Percentiles rank a stretch among this genome's conserved stretches.
These are phyloP conservation scores for Anguilla anguilla DNA, from an alignment of 2,797 vertebrate species.

Conservation along the genomic window DNA sequence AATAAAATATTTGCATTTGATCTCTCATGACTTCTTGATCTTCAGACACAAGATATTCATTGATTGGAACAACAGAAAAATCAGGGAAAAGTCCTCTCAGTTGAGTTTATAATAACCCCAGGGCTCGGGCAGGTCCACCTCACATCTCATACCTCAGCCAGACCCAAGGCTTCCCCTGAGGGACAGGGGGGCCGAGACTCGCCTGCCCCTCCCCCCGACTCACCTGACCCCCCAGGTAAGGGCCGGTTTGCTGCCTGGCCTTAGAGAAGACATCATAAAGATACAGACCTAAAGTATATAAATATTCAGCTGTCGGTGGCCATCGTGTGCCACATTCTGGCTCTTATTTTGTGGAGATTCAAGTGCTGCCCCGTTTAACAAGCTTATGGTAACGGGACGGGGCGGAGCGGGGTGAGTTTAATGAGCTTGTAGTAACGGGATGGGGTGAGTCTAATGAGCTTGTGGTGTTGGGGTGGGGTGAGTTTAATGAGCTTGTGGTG, in stretches of 20 bases:
- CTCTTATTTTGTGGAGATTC: conserved; percentile 60
- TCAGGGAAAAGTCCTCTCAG: not conserved
- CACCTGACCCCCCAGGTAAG: not conserved
- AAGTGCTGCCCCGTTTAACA: conserved; percentile 72
- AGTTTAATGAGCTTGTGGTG: too few species aligned
- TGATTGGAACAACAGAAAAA: conserved; percentile 14
- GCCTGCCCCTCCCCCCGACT: conserved; percentile 28
- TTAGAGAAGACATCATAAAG: not conserved
- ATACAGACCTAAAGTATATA: not conserved
- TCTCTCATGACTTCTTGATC: conserved; percentile 12
- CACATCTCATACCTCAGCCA: not conserved
- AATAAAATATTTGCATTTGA: conserved; percentile 24
- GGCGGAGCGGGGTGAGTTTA: not conserved
- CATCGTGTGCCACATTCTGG: not conserved
- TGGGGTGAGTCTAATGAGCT: too few species aligned
- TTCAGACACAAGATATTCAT: conserved; percentile 24
- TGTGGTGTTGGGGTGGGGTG: too few species aligned
- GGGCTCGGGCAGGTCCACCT: conserved; percentile 13
- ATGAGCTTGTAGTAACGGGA: too few species aligned
- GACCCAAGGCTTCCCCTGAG: not conserved
- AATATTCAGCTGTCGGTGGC: not conserved
- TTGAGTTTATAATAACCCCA: not conserved
- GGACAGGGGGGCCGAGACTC: not conserved
- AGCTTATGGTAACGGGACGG: conserved; percentile 58
- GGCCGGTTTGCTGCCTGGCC: not conserved